Conservation (phyloP, 2,797 vertebrate species). For the Thripadectes ignobilis region DNA sequence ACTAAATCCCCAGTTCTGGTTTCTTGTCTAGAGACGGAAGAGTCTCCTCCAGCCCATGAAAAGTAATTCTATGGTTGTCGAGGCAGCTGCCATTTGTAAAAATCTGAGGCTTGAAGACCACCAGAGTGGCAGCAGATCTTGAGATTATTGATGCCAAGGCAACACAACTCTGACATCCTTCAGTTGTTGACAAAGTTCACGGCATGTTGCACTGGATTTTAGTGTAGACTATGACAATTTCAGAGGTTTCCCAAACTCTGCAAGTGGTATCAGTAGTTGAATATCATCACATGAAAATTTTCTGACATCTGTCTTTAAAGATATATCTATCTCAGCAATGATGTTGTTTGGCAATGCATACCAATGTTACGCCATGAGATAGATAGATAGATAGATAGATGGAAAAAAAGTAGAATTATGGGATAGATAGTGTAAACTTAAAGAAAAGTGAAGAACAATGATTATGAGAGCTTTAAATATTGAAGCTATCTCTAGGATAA, state of each 20-base stretch:
- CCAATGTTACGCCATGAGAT: background rate
- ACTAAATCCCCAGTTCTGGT: background rate
- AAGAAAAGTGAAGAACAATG: background rate
- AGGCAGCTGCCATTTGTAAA: background rate
- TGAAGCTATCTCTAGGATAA: background rate
- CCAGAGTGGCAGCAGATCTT: background rate
- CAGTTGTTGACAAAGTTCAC: background rate
- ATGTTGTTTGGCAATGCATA: background rate
- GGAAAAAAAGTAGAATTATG: background rate
- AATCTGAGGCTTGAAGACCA: background rate
- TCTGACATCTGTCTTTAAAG: background rate
- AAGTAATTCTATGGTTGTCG: background rate
- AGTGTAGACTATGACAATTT: background rate
- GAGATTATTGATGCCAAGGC: background rate
- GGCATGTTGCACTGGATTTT: background rate
- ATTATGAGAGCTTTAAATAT: background rate
- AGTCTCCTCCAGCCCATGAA: background rate
- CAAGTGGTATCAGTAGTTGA: background rate
- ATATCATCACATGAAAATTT: background rate
- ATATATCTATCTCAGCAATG: background rate
- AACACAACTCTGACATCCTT: background rate
- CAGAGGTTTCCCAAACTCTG: background rate
- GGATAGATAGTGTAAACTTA: background rate
- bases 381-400: background rate
- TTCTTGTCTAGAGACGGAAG: background rate